Conservation (phyloP, 2,888 invertebrate genomes). For the Mellilla xanthometata region DNA sequence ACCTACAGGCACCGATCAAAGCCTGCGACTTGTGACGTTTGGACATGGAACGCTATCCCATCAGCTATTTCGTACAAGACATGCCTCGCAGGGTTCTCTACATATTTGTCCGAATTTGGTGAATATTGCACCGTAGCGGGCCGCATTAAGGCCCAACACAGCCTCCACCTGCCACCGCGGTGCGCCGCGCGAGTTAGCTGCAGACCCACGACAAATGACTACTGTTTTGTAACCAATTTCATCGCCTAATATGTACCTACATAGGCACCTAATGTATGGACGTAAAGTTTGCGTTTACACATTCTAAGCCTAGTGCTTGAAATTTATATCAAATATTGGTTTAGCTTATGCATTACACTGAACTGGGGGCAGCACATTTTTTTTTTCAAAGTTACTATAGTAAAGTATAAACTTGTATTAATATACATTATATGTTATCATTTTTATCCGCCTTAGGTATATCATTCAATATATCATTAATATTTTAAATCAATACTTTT, state of each 20-base stretch:
- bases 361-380: too few relatives aligned
- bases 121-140: constrained; percentile 52
- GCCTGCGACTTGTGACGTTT: constrained; percentile 40
- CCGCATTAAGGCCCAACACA: constrained; percentile 46
- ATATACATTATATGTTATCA: too few relatives aligned
- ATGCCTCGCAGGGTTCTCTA: constrained; percentile 72
- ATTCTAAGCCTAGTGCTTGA: too few relatives aligned
- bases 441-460: too few relatives aligned
- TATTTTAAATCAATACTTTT: too few relatives aligned
- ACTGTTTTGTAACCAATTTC: constrained; percentile 27
- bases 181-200: constrained; percentile 53
- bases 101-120: constrained; percentile 60
- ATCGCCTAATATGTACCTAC: constrained; percentile 2
- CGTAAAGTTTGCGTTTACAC: background rate
- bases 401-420: too few relatives aligned
- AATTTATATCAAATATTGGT: too few relatives aligned
- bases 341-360: too few relatives aligned
- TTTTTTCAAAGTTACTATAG: too few relatives aligned
- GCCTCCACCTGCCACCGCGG: constrained; percentile 57
- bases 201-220: constrained; percentile 33
- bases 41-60: constrained; percentile 34
- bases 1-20: constrained; percentile 28
- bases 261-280: background rate
- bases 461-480: too few relatives aligned
- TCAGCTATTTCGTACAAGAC: constrained; percentile 69